A percentile compares a stretch with the other conserved stretches of the same genome.
Evolutionary conservation across 2,888 invertebrate species (phyloP).

Genomic region (Hyppa rectilinea): DNA sequence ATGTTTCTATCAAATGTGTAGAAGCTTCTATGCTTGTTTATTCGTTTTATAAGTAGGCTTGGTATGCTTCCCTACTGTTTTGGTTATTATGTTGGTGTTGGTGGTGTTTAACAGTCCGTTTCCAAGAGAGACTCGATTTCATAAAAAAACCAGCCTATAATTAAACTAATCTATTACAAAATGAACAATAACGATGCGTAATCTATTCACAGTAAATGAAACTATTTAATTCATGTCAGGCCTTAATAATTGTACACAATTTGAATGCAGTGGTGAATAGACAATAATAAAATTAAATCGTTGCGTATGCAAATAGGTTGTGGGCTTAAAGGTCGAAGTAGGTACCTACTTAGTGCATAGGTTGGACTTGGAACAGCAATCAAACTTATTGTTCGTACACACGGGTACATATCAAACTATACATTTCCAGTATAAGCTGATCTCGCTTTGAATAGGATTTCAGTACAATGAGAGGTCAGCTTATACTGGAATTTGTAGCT

Average conservation of each 20-base stretch:
- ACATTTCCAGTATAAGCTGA: too few relatives aligned
- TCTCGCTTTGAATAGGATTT: too few relatives aligned
- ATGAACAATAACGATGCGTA: not conserved
- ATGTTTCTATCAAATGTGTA: constrained; percentile 12
- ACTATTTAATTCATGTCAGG: constrained; percentile 16
- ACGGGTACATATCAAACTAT: too few relatives aligned
- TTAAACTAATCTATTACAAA: constrained; percentile 1
- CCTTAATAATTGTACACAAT: constrained; percentile 24
- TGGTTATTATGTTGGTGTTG: too few relatives aligned
- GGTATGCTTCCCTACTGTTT: not conserved
- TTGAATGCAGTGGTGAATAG: constrained; percentile 23
- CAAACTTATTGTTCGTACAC: constrained; percentile 42
- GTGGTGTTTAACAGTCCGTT: too few relatives aligned
- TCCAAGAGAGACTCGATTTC: too few relatives aligned
- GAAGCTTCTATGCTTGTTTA: not conserved
- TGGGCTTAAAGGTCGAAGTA: constrained; percentile 44
- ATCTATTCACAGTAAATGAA: constrained; percentile 26
- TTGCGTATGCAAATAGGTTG: constrained; percentile 34
- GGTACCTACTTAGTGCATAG: constrained; percentile 4
- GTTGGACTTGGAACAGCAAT: constrained; percentile 22
- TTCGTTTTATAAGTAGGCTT: not conserved
- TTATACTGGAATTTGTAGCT: too few relatives aligned
- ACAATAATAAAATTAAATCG: constrained; percentile 47
- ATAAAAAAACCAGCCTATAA: not conserved
- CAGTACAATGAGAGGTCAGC: too few relatives aligned